phyloP scores from a whole-genome alignment of 2,113 vertebrate species.

The Dascyllus trimaculatus region DNA sequence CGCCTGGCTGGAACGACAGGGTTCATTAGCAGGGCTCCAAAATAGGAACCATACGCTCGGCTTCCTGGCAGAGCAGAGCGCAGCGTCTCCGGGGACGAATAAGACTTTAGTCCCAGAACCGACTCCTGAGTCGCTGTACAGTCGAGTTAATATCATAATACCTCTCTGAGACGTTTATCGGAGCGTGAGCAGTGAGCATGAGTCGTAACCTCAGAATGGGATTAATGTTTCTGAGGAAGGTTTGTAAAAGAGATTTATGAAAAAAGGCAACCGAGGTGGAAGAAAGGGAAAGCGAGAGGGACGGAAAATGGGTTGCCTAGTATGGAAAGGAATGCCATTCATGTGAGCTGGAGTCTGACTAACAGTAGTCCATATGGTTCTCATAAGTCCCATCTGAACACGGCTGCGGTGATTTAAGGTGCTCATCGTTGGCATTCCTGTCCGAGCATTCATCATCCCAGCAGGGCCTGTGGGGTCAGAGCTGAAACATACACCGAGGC shows the following conservation, averaged over 20 bases:
- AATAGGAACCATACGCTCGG: conserved; percentile 70
- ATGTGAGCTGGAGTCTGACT: conserved; percentile 62
- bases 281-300: conserved; percentile 30
- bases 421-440: conserved; percentile 75
- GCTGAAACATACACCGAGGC: conserved; percentile 44
- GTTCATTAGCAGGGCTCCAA: conserved; percentile 70
- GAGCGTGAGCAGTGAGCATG: conserved; percentile 42
- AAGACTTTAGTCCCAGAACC: conserved; percentile 42
- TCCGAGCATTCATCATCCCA: conserved; percentile 63
- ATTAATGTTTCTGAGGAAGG: conserved; percentile 52
- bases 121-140: conserved; percentile 29
- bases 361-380: conserved; percentile 73
- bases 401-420: conserved; percentile 72
- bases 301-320: conserved; percentile 64
- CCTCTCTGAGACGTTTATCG: conserved; percentile 35
- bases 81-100: conserved; percentile 28
- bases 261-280: conserved; percentile 38
- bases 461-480: conserved; percentile 50
- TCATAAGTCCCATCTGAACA: conserved; percentile 67
- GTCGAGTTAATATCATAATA: conserved; percentile 44
- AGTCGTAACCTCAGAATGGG: conserved; percentile 41
- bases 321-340: conserved; percentile 81
- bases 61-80: conserved; percentile 68
- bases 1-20: conserved; percentile 45
- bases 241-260: conserved; percentile 66